Conservation (phyloP, 2,797 vertebrate species). For the Parauchenoglanis ngamensis region DNA sequence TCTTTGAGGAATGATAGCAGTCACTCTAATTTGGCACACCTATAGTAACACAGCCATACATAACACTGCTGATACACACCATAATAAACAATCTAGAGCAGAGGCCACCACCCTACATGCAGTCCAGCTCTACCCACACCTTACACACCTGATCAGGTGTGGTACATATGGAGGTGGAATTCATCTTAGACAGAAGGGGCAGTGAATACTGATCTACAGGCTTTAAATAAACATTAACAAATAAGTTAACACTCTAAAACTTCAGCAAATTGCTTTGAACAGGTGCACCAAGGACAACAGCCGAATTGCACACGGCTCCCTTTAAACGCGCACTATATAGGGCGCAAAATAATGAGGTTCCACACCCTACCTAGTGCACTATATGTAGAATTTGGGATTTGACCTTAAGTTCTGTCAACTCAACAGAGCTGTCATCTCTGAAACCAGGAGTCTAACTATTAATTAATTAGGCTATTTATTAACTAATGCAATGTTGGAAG, state of each 20-base stretch:
- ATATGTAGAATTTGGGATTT: not conserved
- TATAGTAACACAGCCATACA: not conserved
- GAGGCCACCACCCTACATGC: constrained; percentile 5
- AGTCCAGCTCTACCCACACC: not conserved
- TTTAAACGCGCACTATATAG: not conserved
- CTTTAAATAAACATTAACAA: not conserved
- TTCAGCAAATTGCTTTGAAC: not conserved
- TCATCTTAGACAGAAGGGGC: not conserved
- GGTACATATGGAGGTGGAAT: not conserved
- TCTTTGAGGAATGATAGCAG: not conserved
- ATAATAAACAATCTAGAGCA: not conserved
- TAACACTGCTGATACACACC: not conserved
- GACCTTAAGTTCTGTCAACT: not conserved
- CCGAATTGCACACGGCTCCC: not conserved
- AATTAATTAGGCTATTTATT: not conserved
- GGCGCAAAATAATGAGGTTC: too few relatives aligned
- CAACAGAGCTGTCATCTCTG: not conserved
- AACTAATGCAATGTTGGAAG: not conserved
- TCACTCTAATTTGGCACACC: not conserved
- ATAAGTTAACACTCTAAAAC: not conserved
- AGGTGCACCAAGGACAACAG: not conserved
- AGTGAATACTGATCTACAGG: not conserved
- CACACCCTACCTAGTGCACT: not conserved
- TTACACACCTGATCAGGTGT: constrained; percentile 24
- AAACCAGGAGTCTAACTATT: not conserved